Evolutionary conservation across 2,888 invertebrate species (phyloP).

Genomic region (Polia nebulosa): DNA sequence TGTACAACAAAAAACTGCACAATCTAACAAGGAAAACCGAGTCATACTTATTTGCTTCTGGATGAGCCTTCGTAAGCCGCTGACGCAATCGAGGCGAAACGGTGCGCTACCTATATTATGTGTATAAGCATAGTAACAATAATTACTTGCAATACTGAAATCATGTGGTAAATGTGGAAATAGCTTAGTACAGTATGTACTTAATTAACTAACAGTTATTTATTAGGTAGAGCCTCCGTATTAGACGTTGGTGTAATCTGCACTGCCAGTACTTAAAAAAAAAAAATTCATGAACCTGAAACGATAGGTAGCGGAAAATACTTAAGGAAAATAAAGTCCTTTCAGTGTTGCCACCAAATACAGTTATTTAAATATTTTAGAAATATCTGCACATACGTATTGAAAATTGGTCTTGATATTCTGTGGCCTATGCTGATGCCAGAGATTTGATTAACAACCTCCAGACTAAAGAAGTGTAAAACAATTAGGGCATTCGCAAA

Average conservation of each 20-base stretch:
- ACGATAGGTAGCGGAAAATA: background rate
- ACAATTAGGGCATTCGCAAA: slow-evolving; percentile 5
- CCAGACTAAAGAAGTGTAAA: background rate
- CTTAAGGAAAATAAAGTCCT: too few relatives aligned
- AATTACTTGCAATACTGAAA: slow-evolving; percentile 31
- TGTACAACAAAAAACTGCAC: background rate
- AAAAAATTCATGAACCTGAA: background rate
- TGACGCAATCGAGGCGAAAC: slow-evolving; percentile 38
- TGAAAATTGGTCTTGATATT: background rate
- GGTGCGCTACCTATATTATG: background rate
- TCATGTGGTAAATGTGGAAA: slow-evolving; percentile 33
- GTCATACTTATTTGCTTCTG: slow-evolving; percentile 8
- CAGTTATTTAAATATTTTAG: background rate
- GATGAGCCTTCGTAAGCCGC: slow-evolving; percentile 9
- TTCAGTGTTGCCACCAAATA: background rate
- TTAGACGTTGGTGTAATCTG: too few relatives aligned
- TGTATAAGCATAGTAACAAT: slow-evolving; percentile 2
- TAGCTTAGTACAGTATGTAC: background rate
- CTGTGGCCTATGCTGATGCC: background rate
- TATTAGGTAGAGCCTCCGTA: background rate
- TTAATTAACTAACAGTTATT: background rate
- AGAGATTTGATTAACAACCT: slow-evolving; percentile 1
- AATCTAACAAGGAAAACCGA: slow-evolving; percentile 28
- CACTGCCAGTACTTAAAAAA: background rate
- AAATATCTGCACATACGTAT: background rate